Evolutionary conservation across 2,888 invertebrate species (phyloP).

Genomic region (Lottia scabra): DNA sequence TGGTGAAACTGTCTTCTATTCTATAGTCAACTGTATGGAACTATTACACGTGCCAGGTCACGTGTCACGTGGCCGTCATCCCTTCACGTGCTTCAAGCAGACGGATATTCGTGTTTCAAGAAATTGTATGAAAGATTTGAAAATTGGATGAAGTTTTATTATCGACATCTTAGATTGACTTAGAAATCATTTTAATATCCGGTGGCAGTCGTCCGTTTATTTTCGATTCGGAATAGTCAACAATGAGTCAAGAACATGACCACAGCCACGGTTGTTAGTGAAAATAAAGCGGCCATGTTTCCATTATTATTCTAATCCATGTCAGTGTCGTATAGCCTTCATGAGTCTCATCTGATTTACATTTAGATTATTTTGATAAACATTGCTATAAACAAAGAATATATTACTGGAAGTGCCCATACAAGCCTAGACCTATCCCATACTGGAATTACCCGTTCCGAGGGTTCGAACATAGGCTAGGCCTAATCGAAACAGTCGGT

Average conservation of each 20-base stretch:
- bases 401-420: too few relatives aligned
- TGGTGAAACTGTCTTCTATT: not conserved
- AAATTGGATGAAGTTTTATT: not conserved
- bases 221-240: not conserved
- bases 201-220: not conserved
- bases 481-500: too few relatives aligned
- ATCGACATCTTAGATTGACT: slow-evolving; percentile 2
- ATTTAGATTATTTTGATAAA: too few relatives aligned
- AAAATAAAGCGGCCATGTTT: too few relatives aligned
- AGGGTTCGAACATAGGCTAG: too few relatives aligned
- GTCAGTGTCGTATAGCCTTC: not conserved
- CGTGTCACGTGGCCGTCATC: not conserved
- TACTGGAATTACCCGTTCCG: too few relatives aligned
- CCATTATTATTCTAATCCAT: not conserved
- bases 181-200: slow-evolving; percentile 3
- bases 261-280: too few relatives aligned
- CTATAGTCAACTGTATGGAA: not conserved
- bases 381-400: too few relatives aligned
- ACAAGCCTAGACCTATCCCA: too few relatives aligned
- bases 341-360: too few relatives aligned
- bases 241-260: slow-evolving; percentile 1
- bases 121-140: not conserved
- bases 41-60: not conserved
- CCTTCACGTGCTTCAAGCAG: not conserved
- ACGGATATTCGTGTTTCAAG: not conserved